These are phyloP conservation scores for Halictus rubicundus DNA, from an alignment of 1,140 invertebrate species.

Conservation along the genomic window DNA sequence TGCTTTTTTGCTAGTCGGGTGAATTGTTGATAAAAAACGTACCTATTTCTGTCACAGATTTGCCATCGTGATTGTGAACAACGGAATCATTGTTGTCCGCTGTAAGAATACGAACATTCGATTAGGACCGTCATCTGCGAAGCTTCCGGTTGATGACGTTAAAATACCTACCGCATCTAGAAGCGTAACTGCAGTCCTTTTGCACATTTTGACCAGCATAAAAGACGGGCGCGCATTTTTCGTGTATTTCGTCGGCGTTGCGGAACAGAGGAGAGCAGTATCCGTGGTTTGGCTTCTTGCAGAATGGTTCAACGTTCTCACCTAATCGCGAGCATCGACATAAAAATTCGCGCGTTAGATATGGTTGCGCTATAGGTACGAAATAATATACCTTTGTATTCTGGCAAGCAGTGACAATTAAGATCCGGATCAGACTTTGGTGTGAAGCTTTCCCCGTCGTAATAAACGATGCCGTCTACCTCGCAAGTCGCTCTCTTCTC, in stretches of 20 bases:
- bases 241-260: constrained; percentile 17
- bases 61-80: constrained; percentile 27
- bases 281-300: constrained; percentile 27
- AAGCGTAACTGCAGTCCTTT: constrained; percentile 47
- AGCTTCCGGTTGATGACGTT: not conserved
- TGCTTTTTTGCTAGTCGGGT: not conserved
- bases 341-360: not conserved
- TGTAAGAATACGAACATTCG: constrained; percentile 40
- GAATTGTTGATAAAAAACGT: not conserved
- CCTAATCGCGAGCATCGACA: constrained; percentile 56
- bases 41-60: constrained; percentile 24
- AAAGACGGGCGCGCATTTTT: constrained; percentile 67
- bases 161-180: constrained; percentile 65
- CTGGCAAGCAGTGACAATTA: constrained; percentile 56
- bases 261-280: constrained; percentile 58
- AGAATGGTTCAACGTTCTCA: constrained; percentile 69
- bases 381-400: constrained; percentile 58
- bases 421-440: constrained; percentile 31
- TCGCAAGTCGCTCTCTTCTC: constrained; percentile 54
- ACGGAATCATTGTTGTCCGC: constrained; percentile 54
- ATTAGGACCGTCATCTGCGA: too few species aligned
- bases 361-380: not conserved
- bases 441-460: constrained; percentile 61
- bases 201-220: constrained; percentile 51
- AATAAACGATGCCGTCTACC: constrained; percentile 66